Evolutionary conservation across 2,888 invertebrate species (phyloP), one percentile per base, ranked within the genome.

Genomic region (Agrilus cyanescens): DNA sequence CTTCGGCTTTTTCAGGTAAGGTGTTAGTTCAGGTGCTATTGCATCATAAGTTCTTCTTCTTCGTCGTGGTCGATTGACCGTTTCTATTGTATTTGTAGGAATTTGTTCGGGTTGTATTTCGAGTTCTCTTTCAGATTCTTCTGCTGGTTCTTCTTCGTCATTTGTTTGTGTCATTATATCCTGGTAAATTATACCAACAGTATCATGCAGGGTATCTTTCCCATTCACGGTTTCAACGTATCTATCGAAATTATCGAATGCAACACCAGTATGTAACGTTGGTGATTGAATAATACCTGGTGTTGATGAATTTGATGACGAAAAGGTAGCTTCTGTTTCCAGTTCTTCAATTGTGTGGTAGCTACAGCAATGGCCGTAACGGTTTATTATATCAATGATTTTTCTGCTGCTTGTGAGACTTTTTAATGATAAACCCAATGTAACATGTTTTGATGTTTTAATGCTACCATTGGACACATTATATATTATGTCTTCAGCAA

Each of bases 381-480:
- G 40, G 41, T 49, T 50, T 12, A 54, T 10, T 35, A 54, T 50
- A 36, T 54, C 51, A 6, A 57, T 46, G 29, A 54, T 43, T 41
- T 56, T 51, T 43, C 43, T 48, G 38, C 54, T 55, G 38, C 47
- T 55, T 37, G 51, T 48, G 15, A 53, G 32, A 43, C 53, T 53
- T 45, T 55, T 56, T 36, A 55, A 13, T 41, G 53, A 39, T 46
- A 55, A 46, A 32, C 53, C 53, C 13, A 57, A 42, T 15, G 37
- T 48, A 12, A 56, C 48, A 33, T 55, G 54, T 37, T 53, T 55
- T 12, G 53, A 50, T 33, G 54, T 43, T 48, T 56, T 54, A 32
- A 54, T 42, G 41, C 40, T 40, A 35, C 49, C 54, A 48, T 55
- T 55, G 29, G 34, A 41, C 2, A 50, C 53, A 41, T 46, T 48